These are phyloP conservation scores for Crotalus horridus DNA, from an alignment of 2,113 vertebrate species.

Conservation along the genomic window DNA sequence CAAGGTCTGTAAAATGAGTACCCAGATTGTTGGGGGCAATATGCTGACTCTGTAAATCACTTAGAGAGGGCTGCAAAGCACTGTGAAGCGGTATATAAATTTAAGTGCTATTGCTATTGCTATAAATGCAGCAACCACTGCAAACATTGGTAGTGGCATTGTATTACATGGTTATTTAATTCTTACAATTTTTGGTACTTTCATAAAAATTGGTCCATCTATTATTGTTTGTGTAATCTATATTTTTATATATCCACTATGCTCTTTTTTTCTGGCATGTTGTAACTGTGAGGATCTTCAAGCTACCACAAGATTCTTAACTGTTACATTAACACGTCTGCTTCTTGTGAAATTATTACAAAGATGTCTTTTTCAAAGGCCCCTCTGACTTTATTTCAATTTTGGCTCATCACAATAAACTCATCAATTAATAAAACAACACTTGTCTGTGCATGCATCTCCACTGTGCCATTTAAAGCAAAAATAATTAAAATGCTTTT, in stretches of 20 bases:
- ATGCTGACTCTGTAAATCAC: too few species aligned
- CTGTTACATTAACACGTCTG: not conserved
- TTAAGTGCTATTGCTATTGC: too few species aligned
- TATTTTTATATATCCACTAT: not conserved
- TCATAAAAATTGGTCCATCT: not conserved
- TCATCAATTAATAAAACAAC: not conserved
- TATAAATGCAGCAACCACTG: not conserved
- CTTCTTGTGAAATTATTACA: not conserved
- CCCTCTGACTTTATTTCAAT: not conserved
- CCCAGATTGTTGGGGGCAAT: too few species aligned
- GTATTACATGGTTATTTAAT: not conserved
- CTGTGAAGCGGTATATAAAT: too few species aligned
- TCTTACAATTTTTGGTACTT: not conserved
- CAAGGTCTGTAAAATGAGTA: too few species aligned
- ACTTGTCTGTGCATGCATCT: not conserved
- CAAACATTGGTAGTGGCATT: not conserved
- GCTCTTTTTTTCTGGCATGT: not conserved
- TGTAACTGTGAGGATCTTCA: not conserved
- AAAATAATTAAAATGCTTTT: not conserved
- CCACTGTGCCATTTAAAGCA: not conserved
- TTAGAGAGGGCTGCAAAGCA: too few species aligned
- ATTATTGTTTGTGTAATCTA: not conserved
- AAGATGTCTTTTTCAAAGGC: not conserved
- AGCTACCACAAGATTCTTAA: not conserved
- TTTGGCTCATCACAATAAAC: not conserved